phyloP scores from a whole-genome alignment of 2,113 vertebrate species.

The Alouatta palliata region DNA sequence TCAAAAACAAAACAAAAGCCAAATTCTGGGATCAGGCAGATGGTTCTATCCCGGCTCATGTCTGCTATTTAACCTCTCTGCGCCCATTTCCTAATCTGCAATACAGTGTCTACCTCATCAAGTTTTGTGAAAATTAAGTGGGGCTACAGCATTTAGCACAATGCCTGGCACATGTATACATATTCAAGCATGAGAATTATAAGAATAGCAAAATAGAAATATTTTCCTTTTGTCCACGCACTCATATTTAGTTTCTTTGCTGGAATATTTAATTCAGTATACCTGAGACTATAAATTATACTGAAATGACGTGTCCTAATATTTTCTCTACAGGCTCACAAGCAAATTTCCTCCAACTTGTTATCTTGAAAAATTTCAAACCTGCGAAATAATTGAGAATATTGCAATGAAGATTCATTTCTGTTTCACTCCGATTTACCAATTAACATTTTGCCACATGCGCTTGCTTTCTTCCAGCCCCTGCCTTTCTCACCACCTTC shows the following conservation, averaged over 20 bases:
- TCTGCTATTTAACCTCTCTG: background rate
- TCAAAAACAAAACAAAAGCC: too few species aligned
- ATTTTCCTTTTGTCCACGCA: background rate
- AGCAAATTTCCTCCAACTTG: background rate
- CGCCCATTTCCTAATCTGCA: background rate
- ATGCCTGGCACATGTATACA: background rate
- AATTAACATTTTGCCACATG: background rate
- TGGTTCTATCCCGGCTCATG: background rate
- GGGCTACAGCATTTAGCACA: background rate
- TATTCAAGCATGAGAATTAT: background rate
- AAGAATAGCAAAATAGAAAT: background rate
- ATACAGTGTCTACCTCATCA: background rate
- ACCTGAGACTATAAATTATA: background rate
- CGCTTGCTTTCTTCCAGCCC: background rate
- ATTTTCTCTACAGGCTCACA: background rate
- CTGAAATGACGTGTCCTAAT: background rate
- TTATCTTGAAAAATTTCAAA: conserved; percentile 2
- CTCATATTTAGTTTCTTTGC: background rate
- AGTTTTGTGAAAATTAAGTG: background rate
- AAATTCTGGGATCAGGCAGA: background rate
- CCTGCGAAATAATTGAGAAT: background rate
- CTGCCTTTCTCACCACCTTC: background rate
- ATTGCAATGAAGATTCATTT: background rate
- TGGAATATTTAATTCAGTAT: background rate
- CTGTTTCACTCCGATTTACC: background rate